phyloP scores from a whole-genome alignment of 2,113 vertebrate genomes.

The Pangasianodon gigas region DNA sequence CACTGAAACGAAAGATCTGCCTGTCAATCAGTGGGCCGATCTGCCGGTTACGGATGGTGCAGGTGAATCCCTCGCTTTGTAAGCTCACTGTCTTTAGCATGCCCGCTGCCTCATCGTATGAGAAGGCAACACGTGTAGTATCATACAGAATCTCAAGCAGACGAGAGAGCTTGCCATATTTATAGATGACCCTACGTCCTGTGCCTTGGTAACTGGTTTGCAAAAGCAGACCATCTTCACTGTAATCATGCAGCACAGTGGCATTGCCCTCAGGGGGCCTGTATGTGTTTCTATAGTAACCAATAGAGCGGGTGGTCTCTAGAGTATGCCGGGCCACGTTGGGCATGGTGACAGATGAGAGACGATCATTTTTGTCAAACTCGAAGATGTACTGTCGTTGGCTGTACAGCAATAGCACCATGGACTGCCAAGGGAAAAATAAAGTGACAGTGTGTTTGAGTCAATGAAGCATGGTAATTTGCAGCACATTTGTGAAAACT shows the following conservation, averaged over 20 bases:
- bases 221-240: conserved; percentile 86
- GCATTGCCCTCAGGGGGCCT: conserved; percentile 90
- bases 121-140: conserved; percentile 90
- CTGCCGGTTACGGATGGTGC: conserved; percentile 94
- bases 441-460: conserved; percentile 31
- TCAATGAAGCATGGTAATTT: conserved; percentile 46
- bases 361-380: conserved; percentile 93
- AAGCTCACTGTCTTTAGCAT: conserved; percentile 95
- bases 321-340: conserved; percentile 92
- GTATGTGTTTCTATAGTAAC: conserved; percentile 97
- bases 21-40: conserved; percentile 95
- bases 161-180: conserved; percentile 91
- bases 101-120: conserved; percentile 89
- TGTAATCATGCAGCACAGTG: conserved; percentile 93
- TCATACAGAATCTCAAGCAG: conserved; percentile 93
- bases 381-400: conserved; percentile 98
- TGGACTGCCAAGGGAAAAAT: conserved; percentile 79
- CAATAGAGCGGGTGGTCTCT: conserved; percentile 92
- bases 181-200: conserved; percentile 90
- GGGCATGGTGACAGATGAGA: conserved; percentile 97
- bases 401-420: conserved; percentile 95
- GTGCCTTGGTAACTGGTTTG: conserved; percentile 91
- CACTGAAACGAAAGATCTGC: conserved; percentile 97
- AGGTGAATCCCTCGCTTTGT: conserved; percentile 93
- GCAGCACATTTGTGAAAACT: conserved; percentile 39